Percentiles rank a stretch among this genome's conserved stretches.
These are phyloP conservation scores for Coregonus sp. DNA, from an alignment of 2,797 vertebrate genomes.

Conservation along the genomic window DNA sequence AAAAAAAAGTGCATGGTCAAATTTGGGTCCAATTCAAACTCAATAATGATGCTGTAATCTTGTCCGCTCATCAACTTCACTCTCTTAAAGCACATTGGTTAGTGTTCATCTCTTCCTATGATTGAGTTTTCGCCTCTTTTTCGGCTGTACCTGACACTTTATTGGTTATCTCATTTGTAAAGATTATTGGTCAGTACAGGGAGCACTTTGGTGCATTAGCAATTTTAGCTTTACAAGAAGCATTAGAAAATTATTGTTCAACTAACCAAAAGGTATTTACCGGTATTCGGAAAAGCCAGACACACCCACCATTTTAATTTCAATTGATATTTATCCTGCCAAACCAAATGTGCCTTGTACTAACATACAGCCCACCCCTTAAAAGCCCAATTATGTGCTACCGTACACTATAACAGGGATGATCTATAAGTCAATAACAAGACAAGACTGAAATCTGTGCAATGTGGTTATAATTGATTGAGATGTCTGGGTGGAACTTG, in stretches of 20 bases:
- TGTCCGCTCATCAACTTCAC: slow-evolving; percentile 79
- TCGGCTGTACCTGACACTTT: slow-evolving; percentile 94
- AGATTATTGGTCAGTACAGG: slow-evolving; percentile 90
- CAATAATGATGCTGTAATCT: slow-evolving; percentile 90
- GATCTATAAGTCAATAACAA: slow-evolving; percentile 84
- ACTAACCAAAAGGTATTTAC: slow-evolving; percentile 54
- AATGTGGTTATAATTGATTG: slow-evolving; percentile 94
- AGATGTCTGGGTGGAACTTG: slow-evolving; percentile 84
- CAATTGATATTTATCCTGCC: slow-evolving; percentile 55
- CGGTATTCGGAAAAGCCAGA: slow-evolving; percentile 51
- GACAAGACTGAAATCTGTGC: slow-evolving; percentile 83
- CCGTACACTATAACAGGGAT: slow-evolving; percentile 76
- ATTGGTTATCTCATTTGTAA: slow-evolving; percentile 96
- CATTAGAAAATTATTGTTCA: slow-evolving; percentile 65
- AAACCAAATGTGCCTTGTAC: slow-evolving; percentile 58
- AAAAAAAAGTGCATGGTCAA: slow-evolving; percentile 85
- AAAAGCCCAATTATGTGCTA: slow-evolving; percentile 76
- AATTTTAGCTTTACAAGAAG: slow-evolving; percentile 69
- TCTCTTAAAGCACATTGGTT: slow-evolving; percentile 84
- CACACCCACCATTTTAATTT: slow-evolving; percentile 54
- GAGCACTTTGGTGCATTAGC: slow-evolving; percentile 79
- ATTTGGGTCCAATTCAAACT: slow-evolving; percentile 89
- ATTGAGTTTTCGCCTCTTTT: slow-evolving; percentile 99
- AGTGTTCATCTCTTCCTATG: slow-evolving; percentile 91
- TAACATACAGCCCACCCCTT: slow-evolving; percentile 66